Base-by-base conservation (phyloP, 2,888 invertebrate species). In the Drosophila aldrichi region DNA sequence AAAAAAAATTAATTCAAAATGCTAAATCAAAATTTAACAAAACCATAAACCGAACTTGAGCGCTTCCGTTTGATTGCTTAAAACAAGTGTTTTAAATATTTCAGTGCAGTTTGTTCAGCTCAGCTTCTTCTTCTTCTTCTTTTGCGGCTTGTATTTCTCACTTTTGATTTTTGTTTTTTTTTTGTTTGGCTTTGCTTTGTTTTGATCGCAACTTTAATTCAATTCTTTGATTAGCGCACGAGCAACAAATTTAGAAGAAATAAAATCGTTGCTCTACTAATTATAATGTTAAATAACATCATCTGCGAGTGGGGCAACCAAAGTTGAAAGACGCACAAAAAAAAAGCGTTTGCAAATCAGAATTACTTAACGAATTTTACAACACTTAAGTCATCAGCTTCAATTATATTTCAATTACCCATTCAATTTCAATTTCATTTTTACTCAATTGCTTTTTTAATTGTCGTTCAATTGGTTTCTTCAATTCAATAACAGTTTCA, bases 61-160 rank as follows among this genome's bases (percentile, higher is more conserved):
- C 61, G 79, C 87, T 82, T 82, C 82, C 82, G 89, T 86, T 82
- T 82, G 77, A 84, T 84, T 71, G 71, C 79, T 40, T 22, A 16
- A 66, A 55, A 29, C 18, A 65, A 60, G 56, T 73, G 36, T 56
- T 46, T 46, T 5, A 36, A 55, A 77, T 48, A 56, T 57, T 55
- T 56, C 43, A 16, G 12, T 38, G 46, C 29, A 40, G 64, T 68
- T 68, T 7, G 48, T 7, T 49, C 10, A 48, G 25, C 5, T 25
- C 9, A 5, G 67, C 56, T 67, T n/a, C 32, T 67, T 64, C 62
- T 55, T 34, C 34, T 51, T 38, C 54, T 25, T 46, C 20, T 10
- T 29, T 54, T 7, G 16, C 6, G 6, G 18, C 29, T 41, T n/a
- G 32, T 43, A 43, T 32, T 5, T 25, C 3, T 57, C 25, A 32